Evolutionary conservation across 2,113 vertebrate species (phyloP).

Genomic region (Bujurquina vittata): DNA sequence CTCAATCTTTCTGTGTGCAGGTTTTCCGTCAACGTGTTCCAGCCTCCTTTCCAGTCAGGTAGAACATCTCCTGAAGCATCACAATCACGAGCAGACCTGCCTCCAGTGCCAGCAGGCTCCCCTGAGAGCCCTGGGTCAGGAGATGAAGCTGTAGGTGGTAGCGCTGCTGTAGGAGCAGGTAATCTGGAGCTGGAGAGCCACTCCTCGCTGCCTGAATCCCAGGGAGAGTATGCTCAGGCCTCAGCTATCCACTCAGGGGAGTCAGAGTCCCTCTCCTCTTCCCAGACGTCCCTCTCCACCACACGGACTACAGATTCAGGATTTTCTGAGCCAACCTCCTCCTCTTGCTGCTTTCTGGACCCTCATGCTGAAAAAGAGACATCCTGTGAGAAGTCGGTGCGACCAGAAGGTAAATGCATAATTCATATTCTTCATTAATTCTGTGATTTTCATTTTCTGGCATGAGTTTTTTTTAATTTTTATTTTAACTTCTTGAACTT

Average conservation of each 20-base stretch:
- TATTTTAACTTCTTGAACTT: background rate
- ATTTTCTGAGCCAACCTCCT: conserved; percentile 82
- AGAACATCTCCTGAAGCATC: conserved; percentile 87
- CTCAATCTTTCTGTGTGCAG: conserved; percentile 49
- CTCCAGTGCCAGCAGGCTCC: conserved; percentile 66
- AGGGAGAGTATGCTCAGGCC: conserved; percentile 45
- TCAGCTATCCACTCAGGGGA: conserved; percentile 69
- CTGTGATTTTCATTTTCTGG: background rate
- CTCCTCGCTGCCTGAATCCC: conserved; percentile 38
- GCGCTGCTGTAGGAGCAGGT: conserved; percentile 5
- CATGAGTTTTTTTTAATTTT: background rate
- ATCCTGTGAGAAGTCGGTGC: conserved; percentile 86
- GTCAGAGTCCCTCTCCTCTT: conserved; percentile 67
- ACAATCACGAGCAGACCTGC: conserved; percentile 69
- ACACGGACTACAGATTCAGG: conserved; percentile 85
- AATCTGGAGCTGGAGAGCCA: conserved; percentile 31
- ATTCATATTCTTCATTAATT: background rate
- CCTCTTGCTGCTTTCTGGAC: conserved; percentile 74
- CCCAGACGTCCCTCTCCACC: conserved; percentile 73
- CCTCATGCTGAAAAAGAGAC: conserved; percentile 88
- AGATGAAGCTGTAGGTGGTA: conserved; percentile 44
- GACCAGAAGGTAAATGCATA: conserved; percentile 89
- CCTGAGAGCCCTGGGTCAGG: conserved; percentile 64
- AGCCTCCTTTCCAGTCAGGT: conserved; percentile 93
- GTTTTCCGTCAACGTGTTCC: conserved; percentile 97